These are phyloP conservation scores for Aythya baeri DNA, from an alignment of 2,113 vertebrate species.

Conservation along the genomic window DNA sequence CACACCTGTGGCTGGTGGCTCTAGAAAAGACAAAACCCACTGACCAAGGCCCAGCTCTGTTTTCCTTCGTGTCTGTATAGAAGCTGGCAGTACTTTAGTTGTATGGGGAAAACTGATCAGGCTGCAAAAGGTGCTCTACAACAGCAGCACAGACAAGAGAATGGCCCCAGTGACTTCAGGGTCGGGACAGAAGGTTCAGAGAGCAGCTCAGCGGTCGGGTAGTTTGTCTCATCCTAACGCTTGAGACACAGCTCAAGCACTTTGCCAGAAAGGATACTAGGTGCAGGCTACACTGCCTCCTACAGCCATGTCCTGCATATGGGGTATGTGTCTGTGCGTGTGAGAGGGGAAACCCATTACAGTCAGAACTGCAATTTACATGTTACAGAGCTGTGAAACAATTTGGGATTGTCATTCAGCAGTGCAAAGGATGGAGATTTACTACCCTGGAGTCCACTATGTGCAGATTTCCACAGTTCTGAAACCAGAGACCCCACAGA, in stretches of 20 bases:
- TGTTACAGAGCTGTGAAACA: slow-evolving; percentile 4
- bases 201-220: neutral
- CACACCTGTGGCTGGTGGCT: fast-evolving
- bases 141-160: no score
- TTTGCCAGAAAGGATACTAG: neutral
- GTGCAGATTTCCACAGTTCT: neutral
- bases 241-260: fast-evolving
- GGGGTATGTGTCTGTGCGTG: fast-evolving
- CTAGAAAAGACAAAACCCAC: neutral
- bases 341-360: neutral
- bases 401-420: slow-evolving; percentile 22
- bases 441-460: neutral
- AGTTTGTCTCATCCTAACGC: neutral
- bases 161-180: fast-evolving
- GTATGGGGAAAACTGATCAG: neutral
- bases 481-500: neutral
- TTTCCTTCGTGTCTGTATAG: neutral
- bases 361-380: neutral
- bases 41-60: neutral
- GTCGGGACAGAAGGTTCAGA: neutral
- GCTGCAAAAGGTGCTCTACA: neutral
- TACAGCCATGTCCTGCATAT: neutral
- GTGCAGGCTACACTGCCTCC: neutral
- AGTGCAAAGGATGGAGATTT: neutral
- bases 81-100: neutral